phyloP scores from a whole-genome alignment of 2,888 invertebrate species.

The Diadromus collaris region DNA sequence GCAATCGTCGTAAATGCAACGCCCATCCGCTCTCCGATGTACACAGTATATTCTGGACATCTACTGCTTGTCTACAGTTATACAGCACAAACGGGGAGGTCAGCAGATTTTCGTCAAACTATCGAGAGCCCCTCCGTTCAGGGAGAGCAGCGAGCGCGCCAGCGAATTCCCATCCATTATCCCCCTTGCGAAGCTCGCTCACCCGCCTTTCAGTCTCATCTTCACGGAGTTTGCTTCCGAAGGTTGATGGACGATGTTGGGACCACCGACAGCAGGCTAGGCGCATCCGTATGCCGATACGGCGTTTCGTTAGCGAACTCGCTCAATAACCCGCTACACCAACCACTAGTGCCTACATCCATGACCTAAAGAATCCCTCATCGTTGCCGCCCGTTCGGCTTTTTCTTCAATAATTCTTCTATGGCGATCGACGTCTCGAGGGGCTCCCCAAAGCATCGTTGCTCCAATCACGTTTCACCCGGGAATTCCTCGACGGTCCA shows the following conservation, averaged over 20 bases:
- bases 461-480: conserved; percentile 31
- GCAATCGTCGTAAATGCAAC: conserved; percentile 17
- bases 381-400: conserved; percentile 9
- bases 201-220: conserved; percentile 59
- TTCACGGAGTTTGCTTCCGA: conserved; percentile 61
- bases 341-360: conserved; percentile 29
- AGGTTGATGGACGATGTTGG: conserved; percentile 60
- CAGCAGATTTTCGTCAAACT: conserved; percentile 60
- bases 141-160: conserved; percentile 12
- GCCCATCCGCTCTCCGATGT: not conserved
- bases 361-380: conserved; percentile 18
- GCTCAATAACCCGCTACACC: conserved; percentile 47
- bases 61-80: not conserved
- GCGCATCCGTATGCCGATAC: conserved; percentile 2
- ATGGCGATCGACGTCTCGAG: conserved; percentile 41
- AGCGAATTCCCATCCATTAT: conserved; percentile 58
- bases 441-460: conserved; percentile 10
- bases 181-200: conserved; percentile 17
- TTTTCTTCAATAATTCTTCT: conserved; percentile 6
- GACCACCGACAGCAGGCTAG: conserved; percentile 18
- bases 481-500: conserved; percentile 27
- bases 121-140: conserved; percentile 15
- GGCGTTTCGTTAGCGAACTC: conserved; percentile 24
- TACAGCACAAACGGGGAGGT: conserved; percentile 40
- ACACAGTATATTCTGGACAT: not conserved